Percentiles rank a stretch among this genome's conserved stretches.
Evolutionary conservation across 2,113 vertebrate species (phyloP).

Genomic region (Gymnorhina tibicen): DNA sequence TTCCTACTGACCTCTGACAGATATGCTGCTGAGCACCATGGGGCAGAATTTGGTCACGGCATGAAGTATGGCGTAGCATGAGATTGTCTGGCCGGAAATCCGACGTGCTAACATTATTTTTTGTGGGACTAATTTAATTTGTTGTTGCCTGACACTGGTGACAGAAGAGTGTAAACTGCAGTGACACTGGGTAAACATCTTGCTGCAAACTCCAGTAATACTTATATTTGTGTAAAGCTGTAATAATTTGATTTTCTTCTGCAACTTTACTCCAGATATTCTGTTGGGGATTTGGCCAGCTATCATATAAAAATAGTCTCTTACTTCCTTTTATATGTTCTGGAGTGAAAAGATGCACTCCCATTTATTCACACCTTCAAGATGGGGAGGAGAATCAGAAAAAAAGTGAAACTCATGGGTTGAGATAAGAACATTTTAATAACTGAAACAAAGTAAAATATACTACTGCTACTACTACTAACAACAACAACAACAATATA

Average conservation of each 20-base stretch:
- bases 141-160: background rate
- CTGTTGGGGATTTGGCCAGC: background rate
- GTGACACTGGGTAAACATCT: background rate
- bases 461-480: background rate
- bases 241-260: background rate
- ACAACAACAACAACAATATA: background rate
- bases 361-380: background rate
- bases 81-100: background rate
- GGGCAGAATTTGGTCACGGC: background rate
- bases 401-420: background rate
- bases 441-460: background rate
- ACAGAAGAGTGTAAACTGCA: background rate
- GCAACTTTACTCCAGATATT: background rate
- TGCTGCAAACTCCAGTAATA: background rate
- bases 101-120: background rate
- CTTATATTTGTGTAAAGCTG: background rate
- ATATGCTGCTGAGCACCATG: accelerated
- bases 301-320: background rate
- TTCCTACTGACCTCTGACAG: background rate
- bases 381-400: background rate
- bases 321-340: background rate
- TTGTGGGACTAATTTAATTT: background rate
- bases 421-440: background rate
- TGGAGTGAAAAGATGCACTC: background rate
- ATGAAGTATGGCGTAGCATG: background rate